Evolutionary conservation across 2,797 vertebrate genomes (phyloP).

Genomic region (Hemibagrus guttatus): DNA sequence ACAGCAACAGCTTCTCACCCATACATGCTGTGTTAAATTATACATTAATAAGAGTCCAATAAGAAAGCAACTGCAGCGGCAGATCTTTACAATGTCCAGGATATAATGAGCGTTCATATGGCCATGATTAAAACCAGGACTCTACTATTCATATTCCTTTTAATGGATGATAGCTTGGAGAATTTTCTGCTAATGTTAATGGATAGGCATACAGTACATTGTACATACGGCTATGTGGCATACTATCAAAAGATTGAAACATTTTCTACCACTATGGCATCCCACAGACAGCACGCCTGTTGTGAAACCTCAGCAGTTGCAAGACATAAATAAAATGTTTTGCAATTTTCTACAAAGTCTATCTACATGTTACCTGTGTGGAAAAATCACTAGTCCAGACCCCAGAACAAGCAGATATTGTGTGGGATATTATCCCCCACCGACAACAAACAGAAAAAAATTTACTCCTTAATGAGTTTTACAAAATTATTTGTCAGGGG

Average conservation of each 20-base stretch:
- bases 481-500: neutral
- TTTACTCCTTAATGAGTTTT: neutral
- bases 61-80: neutral
- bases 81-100: neutral
- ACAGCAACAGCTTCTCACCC: slow-evolving; percentile 26
- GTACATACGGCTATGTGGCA: neutral
- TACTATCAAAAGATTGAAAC: neutral
- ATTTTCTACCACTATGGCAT: neutral
- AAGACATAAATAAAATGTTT: neutral
- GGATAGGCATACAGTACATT: slow-evolving; percentile 6
- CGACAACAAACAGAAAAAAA: neutral
- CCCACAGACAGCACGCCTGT: neutral
- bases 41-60: slow-evolving; percentile 21
- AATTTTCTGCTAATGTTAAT: neutral
- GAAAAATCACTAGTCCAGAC: neutral
- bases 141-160: neutral
- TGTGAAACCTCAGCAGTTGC: neutral
- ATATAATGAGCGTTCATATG: neutral
- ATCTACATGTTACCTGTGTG: neutral
- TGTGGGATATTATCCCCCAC: neutral
- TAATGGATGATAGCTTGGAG: neutral
- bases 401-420: neutral
- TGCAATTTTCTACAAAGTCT: neutral
- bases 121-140: neutral
- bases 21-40: slow-evolving; percentile 6